These are phyloP conservation scores for Nyctibius bracteatus DNA, from an alignment of 2,113 vertebrate genomes.

Conservation along the genomic window DNA sequence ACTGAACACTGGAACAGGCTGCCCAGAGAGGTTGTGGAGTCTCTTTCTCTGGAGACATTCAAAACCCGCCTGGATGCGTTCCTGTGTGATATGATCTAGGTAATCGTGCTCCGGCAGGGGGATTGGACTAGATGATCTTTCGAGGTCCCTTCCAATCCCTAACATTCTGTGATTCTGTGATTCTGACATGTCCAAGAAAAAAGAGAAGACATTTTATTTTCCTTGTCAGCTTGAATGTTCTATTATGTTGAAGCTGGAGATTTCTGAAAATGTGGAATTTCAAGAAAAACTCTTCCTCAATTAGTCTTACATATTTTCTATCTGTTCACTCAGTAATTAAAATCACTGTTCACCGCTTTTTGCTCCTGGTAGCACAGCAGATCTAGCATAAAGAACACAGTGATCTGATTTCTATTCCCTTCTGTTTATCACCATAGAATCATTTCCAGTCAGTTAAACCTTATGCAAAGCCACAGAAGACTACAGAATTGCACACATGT, in stretches of 20 bases:
- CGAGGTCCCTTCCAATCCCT: no score
- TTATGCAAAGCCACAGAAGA: background rate
- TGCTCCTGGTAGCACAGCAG: background rate
- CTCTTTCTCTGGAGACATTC: no score
- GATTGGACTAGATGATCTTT: no score
- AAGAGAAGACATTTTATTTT: background rate
- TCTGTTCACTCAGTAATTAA: background rate
- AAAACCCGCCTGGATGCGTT: no score
- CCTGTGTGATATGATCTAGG: no score
- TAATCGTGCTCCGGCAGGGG: no score
- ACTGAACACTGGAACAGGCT: no score
- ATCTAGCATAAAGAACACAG: background rate
- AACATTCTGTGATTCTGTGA: no score
- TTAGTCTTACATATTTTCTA: background rate
- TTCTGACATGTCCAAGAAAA: background rate
- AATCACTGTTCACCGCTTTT: background rate
- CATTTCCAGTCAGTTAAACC: conserved; percentile 3
- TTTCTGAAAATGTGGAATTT: background rate
- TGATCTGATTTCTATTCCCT: background rate
- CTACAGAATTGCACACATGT: background rate
- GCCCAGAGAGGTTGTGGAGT: no score
- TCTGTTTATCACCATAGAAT: background rate
- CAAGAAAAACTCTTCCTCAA: background rate
- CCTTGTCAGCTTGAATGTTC: background rate
- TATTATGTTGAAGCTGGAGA: background rate